Base-by-base conservation (phyloP, 2,797 vertebrate species). In the Echeneis naucrates region DNA sequence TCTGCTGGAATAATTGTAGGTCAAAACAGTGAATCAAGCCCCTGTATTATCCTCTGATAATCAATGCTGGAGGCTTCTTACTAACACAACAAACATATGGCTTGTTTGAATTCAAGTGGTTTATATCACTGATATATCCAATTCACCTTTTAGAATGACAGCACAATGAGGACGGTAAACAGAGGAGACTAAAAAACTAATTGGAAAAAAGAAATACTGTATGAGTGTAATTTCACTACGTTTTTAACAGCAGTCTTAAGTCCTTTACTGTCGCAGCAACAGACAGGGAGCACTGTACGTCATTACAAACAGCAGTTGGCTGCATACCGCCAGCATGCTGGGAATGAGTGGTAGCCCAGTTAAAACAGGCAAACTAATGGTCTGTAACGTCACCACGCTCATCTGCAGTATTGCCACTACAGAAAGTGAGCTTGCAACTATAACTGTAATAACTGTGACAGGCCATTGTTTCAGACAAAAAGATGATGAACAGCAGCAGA, bases 401-500 rank as follows among this genome's bases (percentile, higher is more conserved):
- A 2, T 64, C 60, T 76, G 66, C 71, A 2, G 68, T 12, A 2
- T 68, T 54, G 65, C 71, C 63, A 72, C 55, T 24, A 78, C 73
- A 59, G 68, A 74, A 52, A 80, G 75, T 70, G 73, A 86, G 88
- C 80, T 77, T 88, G 88, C 84, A 68, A 75, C 78, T 76, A 72
- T 80, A 72, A 59, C 75, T 78, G 83, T 85, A 89, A 81, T 74
- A 80, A 83, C 69, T 59, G 58, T 82, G 79, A 90, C 84, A 82
- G 82, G 80, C 87, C 85, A 87, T 89, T 84, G 81, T 80, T 82
- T 78, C 76, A 82, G 75, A 87, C 85, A 89, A 89, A 86, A 55
- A 82, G 82, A 85, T 72, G 42, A 45, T 19, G 52, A 81, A 78
- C 62, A 73, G 68, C 68, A 56, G 74, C 67, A 71, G 68, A 86